phyloP scores from a whole-genome alignment of 2,888 invertebrate genomes.

The Blera fallax region DNA sequence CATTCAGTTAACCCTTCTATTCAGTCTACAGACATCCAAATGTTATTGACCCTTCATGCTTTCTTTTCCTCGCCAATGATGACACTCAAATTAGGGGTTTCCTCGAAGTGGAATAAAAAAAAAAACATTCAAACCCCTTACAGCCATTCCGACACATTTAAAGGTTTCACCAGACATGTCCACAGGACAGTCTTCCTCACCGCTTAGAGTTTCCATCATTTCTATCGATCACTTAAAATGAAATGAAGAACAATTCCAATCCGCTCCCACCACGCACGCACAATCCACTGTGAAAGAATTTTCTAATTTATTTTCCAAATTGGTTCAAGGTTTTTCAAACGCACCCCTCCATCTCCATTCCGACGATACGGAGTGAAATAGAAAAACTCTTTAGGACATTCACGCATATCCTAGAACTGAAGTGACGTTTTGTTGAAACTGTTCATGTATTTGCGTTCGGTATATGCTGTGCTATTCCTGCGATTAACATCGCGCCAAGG shows the following conservation, averaged over 20 bases:
- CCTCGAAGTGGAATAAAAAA: neutral
- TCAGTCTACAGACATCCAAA: neutral
- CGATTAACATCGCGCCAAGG: slow-evolving; percentile 56
- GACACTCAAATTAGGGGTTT: slow-evolving; percentile 22
- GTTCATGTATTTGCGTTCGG: slow-evolving; percentile 20
- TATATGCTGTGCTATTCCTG: slow-evolving; percentile 1
- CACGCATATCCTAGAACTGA: slow-evolving; percentile 14
- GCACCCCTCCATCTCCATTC: neutral
- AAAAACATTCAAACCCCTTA: slow-evolving; percentile 33
- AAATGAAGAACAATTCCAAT: slow-evolving; percentile 22
- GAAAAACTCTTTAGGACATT: neutral
- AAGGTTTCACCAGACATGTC: slow-evolving; percentile 17
- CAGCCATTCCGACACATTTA: neutral
- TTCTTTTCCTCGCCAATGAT: neutral
- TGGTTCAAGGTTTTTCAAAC: slow-evolving; percentile 78
- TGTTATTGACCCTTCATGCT: slow-evolving; percentile 41
- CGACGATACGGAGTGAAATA: neutral
- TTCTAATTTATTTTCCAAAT: slow-evolving; percentile 80
- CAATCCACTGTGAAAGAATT: slow-evolving; percentile 77
- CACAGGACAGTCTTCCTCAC: neutral
- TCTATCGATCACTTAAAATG: slow-evolving; percentile 62
- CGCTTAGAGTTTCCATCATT: slow-evolving; percentile 32
- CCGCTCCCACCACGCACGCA: slow-evolving; percentile 10
- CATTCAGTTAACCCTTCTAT: neutral
- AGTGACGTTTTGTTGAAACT: slow-evolving; percentile 26